Conservation (phyloP, 2,113 vertebrate genomes). For the Theropithecus gelada region DNA sequence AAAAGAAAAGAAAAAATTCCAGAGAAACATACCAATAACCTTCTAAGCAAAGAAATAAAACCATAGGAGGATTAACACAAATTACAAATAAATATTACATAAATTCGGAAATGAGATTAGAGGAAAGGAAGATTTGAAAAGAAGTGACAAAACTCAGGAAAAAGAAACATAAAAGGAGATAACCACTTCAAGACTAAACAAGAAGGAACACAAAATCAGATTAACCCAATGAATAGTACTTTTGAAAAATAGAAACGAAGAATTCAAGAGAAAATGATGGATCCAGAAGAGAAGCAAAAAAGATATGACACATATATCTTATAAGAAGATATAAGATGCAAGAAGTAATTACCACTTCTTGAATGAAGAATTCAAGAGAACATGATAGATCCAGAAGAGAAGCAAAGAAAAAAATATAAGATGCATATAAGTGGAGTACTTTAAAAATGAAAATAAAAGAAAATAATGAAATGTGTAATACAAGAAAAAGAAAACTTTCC, state of each 20-base stretch:
- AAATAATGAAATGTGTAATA: background rate
- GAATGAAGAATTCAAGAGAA: background rate
- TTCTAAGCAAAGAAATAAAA: background rate
- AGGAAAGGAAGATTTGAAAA: background rate
- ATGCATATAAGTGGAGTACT: background rate
- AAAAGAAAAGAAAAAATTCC: background rate
- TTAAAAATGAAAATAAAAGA: background rate
- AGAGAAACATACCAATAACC: background rate
- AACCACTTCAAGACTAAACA: background rate
- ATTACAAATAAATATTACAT: background rate
- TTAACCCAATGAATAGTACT: background rate
- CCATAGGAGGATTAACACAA: background rate
- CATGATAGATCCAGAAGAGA: background rate
- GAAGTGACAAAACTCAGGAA: background rate
- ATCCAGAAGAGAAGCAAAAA: background rate
- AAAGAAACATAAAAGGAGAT: background rate
- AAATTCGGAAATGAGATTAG: background rate
- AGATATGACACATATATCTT: background rate
- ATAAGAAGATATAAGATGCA: too few species aligned
- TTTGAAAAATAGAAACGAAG: background rate
- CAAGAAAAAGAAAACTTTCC: background rate
- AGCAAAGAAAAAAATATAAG: background rate
- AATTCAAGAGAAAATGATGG: background rate
- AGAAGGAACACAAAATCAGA: background rate
- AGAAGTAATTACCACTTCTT: too few species aligned